Base-by-base conservation (phyloP, 2,888 invertebrate genomes). In the Stenodera caucasica region DNA sequence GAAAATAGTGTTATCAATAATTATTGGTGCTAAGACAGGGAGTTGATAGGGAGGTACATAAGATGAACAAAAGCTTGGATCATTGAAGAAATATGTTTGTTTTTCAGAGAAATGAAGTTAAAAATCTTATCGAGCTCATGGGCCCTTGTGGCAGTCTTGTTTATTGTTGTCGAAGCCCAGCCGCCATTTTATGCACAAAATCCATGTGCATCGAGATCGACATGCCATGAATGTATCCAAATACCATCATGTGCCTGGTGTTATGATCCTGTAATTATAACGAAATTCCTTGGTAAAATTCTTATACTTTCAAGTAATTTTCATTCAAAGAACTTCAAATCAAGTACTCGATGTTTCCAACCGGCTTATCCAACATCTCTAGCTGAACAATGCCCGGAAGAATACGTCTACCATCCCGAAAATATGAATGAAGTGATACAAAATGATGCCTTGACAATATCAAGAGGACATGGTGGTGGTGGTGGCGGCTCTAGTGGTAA, bases 181-280 rank as follows among this genome's bases (percentile, higher is more conserved):
- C 21, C 55, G 9, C 68, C 71, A 18, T 71, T 69, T 60, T 74
- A 72, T 53, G 71, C 71, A 40, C 74, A 72, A 53, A 92, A 93
- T 82, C 91, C 91, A 2, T 94, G 94, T 81, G 87, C 88, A 56
- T 88, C 89, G 70, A 93, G 93, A 82, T 87, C 87, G 67, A 91
- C 89, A 0, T 97, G 97, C 81, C 91, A 91, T 69, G 92, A 92
- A 72, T 97, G 97, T 80, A 92, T 96, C 69, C 87, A 92, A 78
- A 90, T 94, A 64, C 87, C 91, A 67, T 86, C 90, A 66, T 97
- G 97, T 78, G 92, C 92, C 8, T 97, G 96, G 96, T 94, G 93
- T 78, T 85, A 85, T 67, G 40, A 15, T 40, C 40, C 40, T 2
- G 40, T 40, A 40, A 40, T 5, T 30, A 30, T 9, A 8, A 2